Percentiles rank a stretch among this genome's conserved stretches.
Evolutionary conservation across 2,113 vertebrate genomes (phyloP).

Genomic region (Coturnix japonica): DNA sequence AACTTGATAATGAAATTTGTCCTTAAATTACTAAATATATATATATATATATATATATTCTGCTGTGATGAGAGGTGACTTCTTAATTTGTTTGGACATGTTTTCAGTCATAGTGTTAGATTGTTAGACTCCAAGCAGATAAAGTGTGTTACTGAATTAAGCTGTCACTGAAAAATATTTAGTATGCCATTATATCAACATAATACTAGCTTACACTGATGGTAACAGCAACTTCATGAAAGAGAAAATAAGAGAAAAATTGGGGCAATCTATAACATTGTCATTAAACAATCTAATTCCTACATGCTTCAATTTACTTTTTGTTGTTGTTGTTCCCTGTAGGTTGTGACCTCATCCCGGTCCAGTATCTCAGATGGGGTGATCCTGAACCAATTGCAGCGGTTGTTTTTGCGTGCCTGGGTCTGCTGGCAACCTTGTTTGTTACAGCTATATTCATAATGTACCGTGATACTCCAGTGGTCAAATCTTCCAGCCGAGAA

Average conservation of each 20-base stretch:
- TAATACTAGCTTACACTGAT: not conserved
- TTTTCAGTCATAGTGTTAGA: not conserved
- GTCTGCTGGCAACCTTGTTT: conserved; percentile 93
- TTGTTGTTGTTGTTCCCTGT: not conserved
- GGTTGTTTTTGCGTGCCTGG: conserved; percentile 94
- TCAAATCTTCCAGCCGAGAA: conserved; percentile 97
- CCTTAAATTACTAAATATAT: not conserved
- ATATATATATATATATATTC: not conserved
- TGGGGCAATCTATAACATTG: not conserved
- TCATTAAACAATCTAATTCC: not conserved
- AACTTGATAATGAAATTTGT: not conserved
- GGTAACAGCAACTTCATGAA: not conserved
- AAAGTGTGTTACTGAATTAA: not conserved
- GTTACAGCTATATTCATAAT: conserved; percentile 93
- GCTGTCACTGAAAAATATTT: not conserved
- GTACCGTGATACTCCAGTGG: conserved; percentile 95
- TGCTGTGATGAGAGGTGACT: not conserved
- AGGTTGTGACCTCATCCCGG: conserved; percentile 95
- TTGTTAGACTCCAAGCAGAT: not conserved
- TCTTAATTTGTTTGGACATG: not conserved
- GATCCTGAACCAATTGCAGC: conserved; percentile 97
- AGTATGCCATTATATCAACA: not conserved
- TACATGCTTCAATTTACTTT: not conserved
- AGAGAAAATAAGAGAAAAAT: not conserved
- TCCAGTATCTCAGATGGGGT: conserved; percentile 94